A percentile compares a stretch with the other conserved stretches of the same genome.
phyloP scores from a whole-genome alignment of 2,888 invertebrate species.

The Zonitis immaculata region DNA sequence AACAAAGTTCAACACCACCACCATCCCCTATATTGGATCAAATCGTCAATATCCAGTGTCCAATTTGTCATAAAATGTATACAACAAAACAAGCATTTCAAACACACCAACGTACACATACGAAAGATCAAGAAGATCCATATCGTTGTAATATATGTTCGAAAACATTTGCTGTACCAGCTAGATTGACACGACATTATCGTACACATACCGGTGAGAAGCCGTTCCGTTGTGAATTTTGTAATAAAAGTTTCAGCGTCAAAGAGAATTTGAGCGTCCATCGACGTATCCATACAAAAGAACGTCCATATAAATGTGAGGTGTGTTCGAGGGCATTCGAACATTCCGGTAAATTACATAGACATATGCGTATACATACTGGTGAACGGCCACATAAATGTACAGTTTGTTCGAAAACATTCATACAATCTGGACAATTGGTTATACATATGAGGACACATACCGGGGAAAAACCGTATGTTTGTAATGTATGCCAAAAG shows the following conservation, averaged over 20 bases:
- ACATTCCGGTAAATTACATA: constrained; percentile 83
- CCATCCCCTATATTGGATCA: constrained; percentile 23
- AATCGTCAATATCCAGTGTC: constrained; percentile 44
- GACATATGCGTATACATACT: constrained; percentile 88
- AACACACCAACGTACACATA: constrained; percentile 42
- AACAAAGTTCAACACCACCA: constrained; percentile 9
- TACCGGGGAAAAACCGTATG: constrained; percentile 81
- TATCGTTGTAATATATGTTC: constrained; percentile 87
- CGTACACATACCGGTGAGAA: constrained; percentile 88
- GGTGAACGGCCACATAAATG: constrained; percentile 88
- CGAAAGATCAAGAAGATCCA: constrained; percentile 56
- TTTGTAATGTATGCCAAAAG: constrained; percentile 75
- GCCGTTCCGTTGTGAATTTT: constrained; percentile 82
- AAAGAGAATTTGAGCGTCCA: constrained; percentile 91
- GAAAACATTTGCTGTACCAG: constrained; percentile 87
- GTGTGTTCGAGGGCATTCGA: constrained; percentile 87
- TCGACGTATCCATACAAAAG: constrained; percentile 84
- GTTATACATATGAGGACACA: constrained; percentile 89
- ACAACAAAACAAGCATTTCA: constrained; percentile 42
- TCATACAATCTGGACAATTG: constrained; percentile 86
- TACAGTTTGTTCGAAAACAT: constrained; percentile 81
- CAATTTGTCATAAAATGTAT: constrained; percentile 45
- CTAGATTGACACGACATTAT: constrained; percentile 78
- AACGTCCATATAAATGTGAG: constrained; percentile 84
- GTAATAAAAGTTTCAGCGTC: constrained; percentile 87